Base-by-base conservation (phyloP, 2,797 vertebrate genomes). In the Acomys russatus region DNA sequence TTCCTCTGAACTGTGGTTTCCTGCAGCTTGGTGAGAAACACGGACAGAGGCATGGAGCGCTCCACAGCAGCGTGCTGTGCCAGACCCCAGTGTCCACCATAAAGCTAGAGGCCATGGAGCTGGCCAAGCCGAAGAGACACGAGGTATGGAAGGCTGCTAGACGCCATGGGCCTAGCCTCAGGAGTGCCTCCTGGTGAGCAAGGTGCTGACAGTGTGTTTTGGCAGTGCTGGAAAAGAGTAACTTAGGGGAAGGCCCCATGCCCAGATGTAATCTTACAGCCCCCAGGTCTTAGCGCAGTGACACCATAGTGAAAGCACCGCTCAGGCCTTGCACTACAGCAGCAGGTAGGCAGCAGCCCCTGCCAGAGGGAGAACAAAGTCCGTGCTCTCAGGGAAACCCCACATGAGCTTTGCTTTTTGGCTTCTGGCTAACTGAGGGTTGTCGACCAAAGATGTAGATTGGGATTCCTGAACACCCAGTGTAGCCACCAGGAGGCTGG, bases 61-160 rank as follows among this genome's bases (percentile, higher is more conserved):
- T 99, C 99, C 1, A 99, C 99, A 0, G 99, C 97, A 99, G 99
- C 90, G 99, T 99, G 0, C 99, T 99, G 95, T 99, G 99, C 70
- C 99, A 99, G 98, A 99, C 99, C 0, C 99, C 99, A 0, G 99
- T 99, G 0, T 99, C 99, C 28, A 99, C 99, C 0, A 99, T 99
- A 96, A 99, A 99, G 98, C 98, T 99, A 35, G 99, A 99, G 97
- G 98, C 99, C 3, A 99, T 99, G 99, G 99, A 99, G 98, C 98
- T 99, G 92, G 99, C 99, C 63, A 99, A 99, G 89, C 98, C 99
- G 23, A 99, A 99, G 97, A 99, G 99, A 93, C 99, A 99, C 83
- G 99, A 99, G 35, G 99, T 99, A 54, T 99, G 92, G 99, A 83
- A 98, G 99, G 30, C 98, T 99, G 91, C 97, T 99, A 89, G 99